Conservation (phyloP, 2,113 vertebrate genomes). For the Mustelus asterias region DNA sequence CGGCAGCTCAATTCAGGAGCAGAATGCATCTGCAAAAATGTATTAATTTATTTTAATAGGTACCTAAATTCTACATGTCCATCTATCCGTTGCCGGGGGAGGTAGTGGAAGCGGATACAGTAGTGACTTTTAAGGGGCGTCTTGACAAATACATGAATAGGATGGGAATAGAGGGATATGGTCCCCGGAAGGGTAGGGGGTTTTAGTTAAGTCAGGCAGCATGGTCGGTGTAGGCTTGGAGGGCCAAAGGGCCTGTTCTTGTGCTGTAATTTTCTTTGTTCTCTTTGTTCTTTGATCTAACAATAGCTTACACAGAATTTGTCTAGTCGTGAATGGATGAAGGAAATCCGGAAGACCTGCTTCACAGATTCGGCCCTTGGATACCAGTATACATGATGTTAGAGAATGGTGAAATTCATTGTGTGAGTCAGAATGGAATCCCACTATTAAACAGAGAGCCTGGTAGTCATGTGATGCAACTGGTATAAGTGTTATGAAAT, state of each 20-base stretch:
- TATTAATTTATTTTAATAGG: background rate
- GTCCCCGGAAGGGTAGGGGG: too few relatives aligned
- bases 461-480: background rate
- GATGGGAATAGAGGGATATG: too few relatives aligned
- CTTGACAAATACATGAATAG: too few relatives aligned
- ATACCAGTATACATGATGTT: background rate
- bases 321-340: background rate
- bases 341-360: background rate
- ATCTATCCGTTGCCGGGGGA: background rate
- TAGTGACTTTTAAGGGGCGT: too few relatives aligned
- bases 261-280: too few relatives aligned
- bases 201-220: too few relatives aligned
- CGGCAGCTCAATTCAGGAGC: background rate
- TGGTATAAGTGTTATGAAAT: too few relatives aligned
- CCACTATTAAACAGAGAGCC: background rate
- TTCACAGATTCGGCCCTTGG: background rate
- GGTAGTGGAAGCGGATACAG: too few relatives aligned
- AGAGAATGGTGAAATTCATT: background rate
- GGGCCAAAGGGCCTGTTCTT: too few relatives aligned
- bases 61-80: background rate
- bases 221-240: too few relatives aligned
- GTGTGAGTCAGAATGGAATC: background rate
- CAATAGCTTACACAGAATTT: background rate
- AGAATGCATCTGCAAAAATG: background rate
- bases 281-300: too few relatives aligned